Evolutionary conservation across 1,140 invertebrate genomes (phyloP).

Genomic region (Papilio helenus): DNA sequence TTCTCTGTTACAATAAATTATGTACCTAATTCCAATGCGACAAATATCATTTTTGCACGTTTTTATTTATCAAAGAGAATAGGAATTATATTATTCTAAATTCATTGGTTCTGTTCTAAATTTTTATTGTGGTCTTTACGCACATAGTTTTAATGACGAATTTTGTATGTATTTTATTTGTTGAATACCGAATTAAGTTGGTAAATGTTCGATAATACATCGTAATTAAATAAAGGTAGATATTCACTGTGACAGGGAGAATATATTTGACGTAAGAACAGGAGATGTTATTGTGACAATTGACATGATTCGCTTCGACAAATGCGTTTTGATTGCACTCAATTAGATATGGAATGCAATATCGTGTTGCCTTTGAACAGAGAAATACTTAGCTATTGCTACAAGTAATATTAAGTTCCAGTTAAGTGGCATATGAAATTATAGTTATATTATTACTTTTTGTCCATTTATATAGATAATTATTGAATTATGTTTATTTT

Average conservation of each 20-base stretch:
- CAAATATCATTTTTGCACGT: conserved; percentile 10
- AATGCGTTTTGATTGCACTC: neutral
- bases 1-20: neutral
- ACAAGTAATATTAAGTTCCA: neutral
- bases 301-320: conserved; percentile 30
- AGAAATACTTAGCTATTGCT: neutral
- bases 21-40: neutral
- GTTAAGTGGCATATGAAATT: too few species aligned
- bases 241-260: neutral
- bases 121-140: neutral
- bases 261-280: neutral
- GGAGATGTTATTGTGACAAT: neutral
- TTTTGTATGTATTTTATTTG: neutral
- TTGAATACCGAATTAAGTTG: neutral
- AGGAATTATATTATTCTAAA: neutral
- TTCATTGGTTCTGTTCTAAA: neutral
- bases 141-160: neutral
- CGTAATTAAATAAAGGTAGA: conserved; percentile 1
- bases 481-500: too few species aligned
- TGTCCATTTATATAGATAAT: too few species aligned
- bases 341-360: conserved; percentile 17
- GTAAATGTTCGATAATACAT: neutral
- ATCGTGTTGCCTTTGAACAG: conserved; percentile 10
- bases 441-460: too few species aligned
- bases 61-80: neutral